phyloP scores from a whole-genome alignment of 2,113 vertebrate genomes.

The Brachyistius frenatus region DNA sequence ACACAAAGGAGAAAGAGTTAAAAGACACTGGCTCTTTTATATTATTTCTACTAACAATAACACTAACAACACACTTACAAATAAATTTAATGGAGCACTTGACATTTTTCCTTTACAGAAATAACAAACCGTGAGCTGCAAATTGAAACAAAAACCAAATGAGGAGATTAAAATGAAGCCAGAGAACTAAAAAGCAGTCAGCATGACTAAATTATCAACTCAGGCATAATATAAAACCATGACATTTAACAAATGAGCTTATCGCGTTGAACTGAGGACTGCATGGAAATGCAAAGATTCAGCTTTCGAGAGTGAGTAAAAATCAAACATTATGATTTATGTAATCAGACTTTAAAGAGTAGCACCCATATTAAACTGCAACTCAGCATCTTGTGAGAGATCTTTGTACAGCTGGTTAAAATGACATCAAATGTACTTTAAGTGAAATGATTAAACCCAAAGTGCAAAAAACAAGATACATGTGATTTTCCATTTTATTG shows the following conservation, averaged over 20 bases:
- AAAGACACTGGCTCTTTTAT: too few species aligned
- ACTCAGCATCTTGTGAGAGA: background rate
- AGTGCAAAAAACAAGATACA: background rate
- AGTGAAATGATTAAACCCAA: conserved; percentile 2
- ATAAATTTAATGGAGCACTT: too few species aligned
- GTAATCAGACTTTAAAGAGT: background rate
- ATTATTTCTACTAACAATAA: too few species aligned
- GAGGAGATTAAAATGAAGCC: background rate
- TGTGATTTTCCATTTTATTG: conserved; percentile 1
- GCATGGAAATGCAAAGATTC: background rate
- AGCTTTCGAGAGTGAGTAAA: background rate
- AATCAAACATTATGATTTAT: background rate
- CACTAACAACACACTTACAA: too few species aligned
- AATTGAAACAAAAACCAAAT: background rate
- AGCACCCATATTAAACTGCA: background rate
- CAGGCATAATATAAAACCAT: background rate
- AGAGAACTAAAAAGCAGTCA: background rate
- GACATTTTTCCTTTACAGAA: too few species aligned
- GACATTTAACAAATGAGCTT: background rate
- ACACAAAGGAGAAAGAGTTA: too few species aligned
- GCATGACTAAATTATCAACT: background rate
- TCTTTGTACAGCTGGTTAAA: background rate
- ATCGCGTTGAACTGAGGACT: background rate
- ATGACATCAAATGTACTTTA: background rate
- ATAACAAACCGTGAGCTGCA: background rate